Percentiles rank a stretch among this genome's conserved stretches.
phyloP scores from a whole-genome alignment of 2,113 vertebrate species.

The Scophthalmus maximus region DNA sequence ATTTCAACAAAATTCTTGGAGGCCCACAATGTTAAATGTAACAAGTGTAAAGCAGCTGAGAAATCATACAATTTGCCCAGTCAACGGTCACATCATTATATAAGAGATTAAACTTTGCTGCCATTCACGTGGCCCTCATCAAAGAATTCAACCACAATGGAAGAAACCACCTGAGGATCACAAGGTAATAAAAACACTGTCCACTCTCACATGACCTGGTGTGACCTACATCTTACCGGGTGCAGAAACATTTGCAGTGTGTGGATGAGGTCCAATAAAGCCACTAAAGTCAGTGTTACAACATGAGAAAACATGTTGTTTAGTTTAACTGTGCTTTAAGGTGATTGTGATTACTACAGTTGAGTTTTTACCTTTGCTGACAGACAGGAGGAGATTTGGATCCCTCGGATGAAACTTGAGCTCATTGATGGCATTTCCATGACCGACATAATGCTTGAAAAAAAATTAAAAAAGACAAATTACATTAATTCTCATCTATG shows the following conservation, averaged over 20 bases:
- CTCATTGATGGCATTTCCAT: conserved; percentile 99
- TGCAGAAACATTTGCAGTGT: neutral
- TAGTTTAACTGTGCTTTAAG: neutral
- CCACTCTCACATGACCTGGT: neutral
- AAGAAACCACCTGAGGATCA: conserved; percentile 28
- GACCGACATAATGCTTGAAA: conserved; percentile 95
- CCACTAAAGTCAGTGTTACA: neutral
- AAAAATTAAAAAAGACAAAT: neutral
- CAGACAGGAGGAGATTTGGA: conserved; percentile 96
- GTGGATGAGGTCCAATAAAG: neutral
- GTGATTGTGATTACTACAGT: neutral
- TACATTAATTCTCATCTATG: too few species aligned
- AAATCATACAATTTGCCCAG: too few species aligned
- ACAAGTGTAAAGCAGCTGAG: too few species aligned
- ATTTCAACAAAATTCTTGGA: too few species aligned
- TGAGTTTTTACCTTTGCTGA: conserved; percentile 94
- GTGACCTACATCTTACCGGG: neutral
- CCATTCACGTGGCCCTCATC: neutral
- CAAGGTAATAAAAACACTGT: neutral
- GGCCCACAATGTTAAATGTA: too few species aligned
- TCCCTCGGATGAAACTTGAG: conserved; percentile 98
- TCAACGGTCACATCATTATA: neutral
- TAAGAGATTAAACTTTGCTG: neutral
- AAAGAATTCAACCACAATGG: neutral
- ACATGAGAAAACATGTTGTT: neutral